Conservation (phyloP, 2,797 vertebrate genomes). For the Tenualosa thibaudeaui region DNA sequence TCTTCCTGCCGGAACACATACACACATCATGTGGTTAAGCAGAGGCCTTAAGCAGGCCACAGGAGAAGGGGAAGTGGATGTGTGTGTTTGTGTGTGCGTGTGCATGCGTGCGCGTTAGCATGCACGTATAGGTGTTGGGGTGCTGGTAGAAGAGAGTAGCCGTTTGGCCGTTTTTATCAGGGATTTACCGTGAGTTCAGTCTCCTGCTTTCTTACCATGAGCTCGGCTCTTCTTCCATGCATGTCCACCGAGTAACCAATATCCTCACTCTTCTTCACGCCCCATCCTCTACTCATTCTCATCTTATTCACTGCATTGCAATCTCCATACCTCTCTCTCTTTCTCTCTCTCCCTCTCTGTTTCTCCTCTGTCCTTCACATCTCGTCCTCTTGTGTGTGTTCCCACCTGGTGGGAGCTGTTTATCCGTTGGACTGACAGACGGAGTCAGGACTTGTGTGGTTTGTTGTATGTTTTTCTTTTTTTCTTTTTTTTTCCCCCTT, state of each 20-base stretch:
- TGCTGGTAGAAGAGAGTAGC: neutral
- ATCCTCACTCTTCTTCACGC: conserved; percentile 35
- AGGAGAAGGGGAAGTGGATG: neutral
- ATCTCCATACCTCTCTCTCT: neutral
- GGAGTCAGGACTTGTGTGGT: neutral
- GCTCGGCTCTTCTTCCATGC: neutral
- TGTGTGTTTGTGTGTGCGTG: neutral
- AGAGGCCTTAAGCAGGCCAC: neutral
- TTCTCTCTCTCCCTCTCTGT: neutral
- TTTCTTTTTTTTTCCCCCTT: conserved; percentile 25
- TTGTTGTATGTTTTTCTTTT: neutral
- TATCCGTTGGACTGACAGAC: neutral
- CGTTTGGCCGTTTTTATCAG: neutral
- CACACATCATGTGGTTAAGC: conserved; percentile 19
- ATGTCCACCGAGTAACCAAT: conserved; percentile 34
- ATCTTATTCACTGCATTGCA: neutral
- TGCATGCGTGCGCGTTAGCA: neutral
- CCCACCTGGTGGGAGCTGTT: neutral
- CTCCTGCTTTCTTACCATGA: neutral
- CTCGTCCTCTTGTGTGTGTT: conserved; percentile 32
- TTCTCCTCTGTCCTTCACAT: neutral
- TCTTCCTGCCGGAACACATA: neutral
- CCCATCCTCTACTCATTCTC: conserved; percentile 40
- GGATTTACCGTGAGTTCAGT: neutral
- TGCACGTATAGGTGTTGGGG: neutral